Conservation (phyloP, 2,888 invertebrate species). For the Unio pictorum region DNA sequence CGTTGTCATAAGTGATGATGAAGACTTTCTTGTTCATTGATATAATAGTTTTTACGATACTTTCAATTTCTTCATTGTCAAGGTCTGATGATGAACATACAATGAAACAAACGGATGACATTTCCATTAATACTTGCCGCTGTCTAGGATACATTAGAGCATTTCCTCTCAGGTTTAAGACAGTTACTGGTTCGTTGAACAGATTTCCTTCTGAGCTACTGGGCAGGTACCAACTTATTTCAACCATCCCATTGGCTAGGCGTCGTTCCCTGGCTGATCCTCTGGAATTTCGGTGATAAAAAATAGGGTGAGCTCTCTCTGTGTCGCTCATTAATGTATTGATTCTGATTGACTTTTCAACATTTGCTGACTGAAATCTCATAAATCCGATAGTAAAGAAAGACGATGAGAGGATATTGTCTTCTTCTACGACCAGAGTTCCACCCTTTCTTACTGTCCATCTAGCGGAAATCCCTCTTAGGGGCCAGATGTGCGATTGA, state of each 20-base stretch:
- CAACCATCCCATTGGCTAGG: constrained; percentile 4
- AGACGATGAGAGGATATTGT: neutral
- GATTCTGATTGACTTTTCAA: constrained; percentile 6
- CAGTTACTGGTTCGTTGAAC: constrained; percentile 1
- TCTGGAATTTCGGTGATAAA: constrained; percentile 10
- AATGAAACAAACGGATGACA: constrained; percentile 2
- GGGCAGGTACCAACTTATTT: constrained; percentile 11
- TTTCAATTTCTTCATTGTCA: too few species aligned
- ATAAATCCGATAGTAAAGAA: constrained; percentile 4
- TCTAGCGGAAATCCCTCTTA: neutral
- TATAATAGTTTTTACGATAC: too few species aligned
- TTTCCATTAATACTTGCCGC: neutral
- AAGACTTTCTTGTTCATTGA: too few species aligned
- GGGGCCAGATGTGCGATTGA: neutral
- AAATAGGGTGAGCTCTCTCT: constrained; percentile 6
- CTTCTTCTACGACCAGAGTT: neutral
- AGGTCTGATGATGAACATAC: neutral
- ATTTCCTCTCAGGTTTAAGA: constrained; percentile 14
- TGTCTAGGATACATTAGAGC: neutral
- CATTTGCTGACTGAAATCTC: constrained; percentile 1
- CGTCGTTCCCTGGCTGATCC: constrained; percentile 5
- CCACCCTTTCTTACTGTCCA: too few species aligned
- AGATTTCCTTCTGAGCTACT: neutral
- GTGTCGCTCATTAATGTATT: constrained; percentile 7
- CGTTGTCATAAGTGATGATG: too few species aligned